A percentile compares a stretch with the other conserved stretches of the same genome.
phyloP scores from a whole-genome alignment of 1,140 invertebrate species.

The Drosophila dunni region DNA sequence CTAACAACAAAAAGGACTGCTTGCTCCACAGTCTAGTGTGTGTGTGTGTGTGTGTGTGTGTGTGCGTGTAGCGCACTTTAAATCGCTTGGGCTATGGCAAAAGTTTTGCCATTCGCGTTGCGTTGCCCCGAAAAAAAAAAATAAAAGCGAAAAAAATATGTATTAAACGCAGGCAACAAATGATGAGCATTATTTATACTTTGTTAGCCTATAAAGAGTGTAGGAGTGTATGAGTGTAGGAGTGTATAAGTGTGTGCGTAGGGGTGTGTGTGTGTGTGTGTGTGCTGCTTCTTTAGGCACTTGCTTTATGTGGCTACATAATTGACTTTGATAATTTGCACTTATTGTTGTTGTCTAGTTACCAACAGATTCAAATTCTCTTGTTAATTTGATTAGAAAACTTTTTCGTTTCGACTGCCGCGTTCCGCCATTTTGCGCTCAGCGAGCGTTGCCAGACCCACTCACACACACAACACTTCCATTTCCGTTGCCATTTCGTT shows the following conservation, averaged over 20 bases:
- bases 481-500: slow-evolving; percentile 10
- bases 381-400: slow-evolving; percentile 82
- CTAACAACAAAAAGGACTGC: too few relatives aligned
- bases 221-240: slow-evolving; percentile 4
- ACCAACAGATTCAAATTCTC: slow-evolving; percentile 52
- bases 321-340: slow-evolving; percentile 79
- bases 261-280: slow-evolving; percentile 22
- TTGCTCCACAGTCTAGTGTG: neutral
- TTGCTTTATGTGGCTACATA: slow-evolving; percentile 54
- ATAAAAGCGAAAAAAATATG: too few relatives aligned
- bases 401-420: slow-evolving; percentile 36
- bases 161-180: slow-evolving; percentile 42
- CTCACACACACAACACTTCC: neutral
- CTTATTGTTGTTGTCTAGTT: slow-evolving; percentile 55
- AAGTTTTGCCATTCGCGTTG: slow-evolving; percentile 45
- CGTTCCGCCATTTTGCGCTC: neutral
- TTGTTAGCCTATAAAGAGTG: slow-evolving; percentile 22
- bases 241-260: slow-evolving; percentile 7
- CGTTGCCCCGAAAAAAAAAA: neutral
- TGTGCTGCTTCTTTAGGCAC: slow-evolving; percentile 26
- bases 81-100: slow-evolving; percentile 44
- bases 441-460: neutral
- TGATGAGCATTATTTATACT: slow-evolving; percentile 53
- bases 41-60: slow-evolving; percentile 19
- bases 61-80: slow-evolving; percentile 37